These are phyloP conservation scores for Schizotus pectinicornis DNA, from an alignment of 2,888 invertebrate genomes.

Conservation along the genomic window DNA sequence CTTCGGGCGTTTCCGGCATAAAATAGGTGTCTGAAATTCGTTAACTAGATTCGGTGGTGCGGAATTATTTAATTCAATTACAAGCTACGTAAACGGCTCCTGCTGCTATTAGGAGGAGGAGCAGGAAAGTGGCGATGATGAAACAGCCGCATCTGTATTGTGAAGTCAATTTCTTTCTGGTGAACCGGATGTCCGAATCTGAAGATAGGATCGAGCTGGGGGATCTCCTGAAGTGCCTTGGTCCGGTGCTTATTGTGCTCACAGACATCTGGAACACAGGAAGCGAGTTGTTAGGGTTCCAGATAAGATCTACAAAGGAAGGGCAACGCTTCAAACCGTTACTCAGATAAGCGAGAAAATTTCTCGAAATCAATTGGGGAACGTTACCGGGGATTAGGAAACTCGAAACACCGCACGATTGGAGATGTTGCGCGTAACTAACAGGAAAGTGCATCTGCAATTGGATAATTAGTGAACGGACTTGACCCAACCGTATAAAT, in stretches of 20 bases:
- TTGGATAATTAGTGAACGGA: no score
- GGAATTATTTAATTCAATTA: conserved; percentile 57
- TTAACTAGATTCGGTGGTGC: neutral
- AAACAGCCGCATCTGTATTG: conserved; percentile 89
- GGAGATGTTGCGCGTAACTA: no score
- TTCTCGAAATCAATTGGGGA: no score
- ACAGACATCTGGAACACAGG: conserved; percentile 61
- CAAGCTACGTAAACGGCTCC: conserved; percentile 71
- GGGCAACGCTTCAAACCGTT: no score
- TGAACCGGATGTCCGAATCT: conserved; percentile 89
- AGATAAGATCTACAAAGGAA: no score
- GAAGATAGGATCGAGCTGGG: conserved; percentile 85
- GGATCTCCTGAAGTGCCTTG: conserved; percentile 61
- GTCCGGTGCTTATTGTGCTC: conserved; percentile 57
- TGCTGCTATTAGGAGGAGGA: conserved; percentile 76
- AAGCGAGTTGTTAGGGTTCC: neutral
- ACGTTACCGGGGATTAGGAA: no score
- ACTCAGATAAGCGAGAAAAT: no score
- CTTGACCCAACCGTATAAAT: no score
- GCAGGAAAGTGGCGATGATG: conserved; percentile 81
- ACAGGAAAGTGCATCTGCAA: no score
- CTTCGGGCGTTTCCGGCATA: conserved; percentile 73
- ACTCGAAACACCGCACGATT: no score
- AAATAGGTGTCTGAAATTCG: conserved; percentile 71
- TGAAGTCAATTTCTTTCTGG: conserved; percentile 81